These are phyloP conservation scores for Odocoileus hemionus DNA, from an alignment of 2,113 vertebrate genomes.

Conservation along the genomic window DNA sequence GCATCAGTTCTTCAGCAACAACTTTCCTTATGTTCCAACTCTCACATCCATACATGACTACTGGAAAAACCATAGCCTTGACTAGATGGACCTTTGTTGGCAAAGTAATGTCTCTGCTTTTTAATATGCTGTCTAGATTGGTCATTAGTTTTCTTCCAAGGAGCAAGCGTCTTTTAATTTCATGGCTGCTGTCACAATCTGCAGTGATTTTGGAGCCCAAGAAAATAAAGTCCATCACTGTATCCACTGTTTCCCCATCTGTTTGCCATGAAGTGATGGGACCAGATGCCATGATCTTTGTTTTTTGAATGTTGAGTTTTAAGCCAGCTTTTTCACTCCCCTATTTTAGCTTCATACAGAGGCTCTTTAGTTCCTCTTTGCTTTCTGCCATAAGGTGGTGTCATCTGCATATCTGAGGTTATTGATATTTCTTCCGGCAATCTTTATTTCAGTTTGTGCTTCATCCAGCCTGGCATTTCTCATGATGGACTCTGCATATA, in stretches of 20 bases:
- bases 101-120: background rate
- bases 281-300: background rate
- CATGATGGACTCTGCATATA: background rate
- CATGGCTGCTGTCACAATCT: background rate
- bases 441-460: background rate
- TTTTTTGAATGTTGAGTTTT: background rate
- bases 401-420: background rate
- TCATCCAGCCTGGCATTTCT: background rate
- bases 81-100: background rate
- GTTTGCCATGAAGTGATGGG: background rate
- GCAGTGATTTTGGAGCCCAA: background rate
- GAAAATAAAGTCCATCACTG: background rate
- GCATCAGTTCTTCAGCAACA: fast-evolving
- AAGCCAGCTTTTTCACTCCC: background rate
- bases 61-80: background rate
- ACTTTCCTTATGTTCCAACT: background rate
- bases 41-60: background rate
- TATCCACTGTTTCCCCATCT: background rate
- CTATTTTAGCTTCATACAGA: background rate
- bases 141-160: background rate
- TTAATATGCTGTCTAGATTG: background rate
- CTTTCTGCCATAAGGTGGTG: background rate
- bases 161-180: background rate
- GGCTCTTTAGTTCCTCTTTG: background rate
- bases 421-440: background rate